A percentile compares a stretch with the other conserved stretches of the same genome.
These are phyloP conservation scores for Clinocottus analis DNA, from an alignment of 2,113 vertebrate species.

Conservation along the genomic window DNA sequence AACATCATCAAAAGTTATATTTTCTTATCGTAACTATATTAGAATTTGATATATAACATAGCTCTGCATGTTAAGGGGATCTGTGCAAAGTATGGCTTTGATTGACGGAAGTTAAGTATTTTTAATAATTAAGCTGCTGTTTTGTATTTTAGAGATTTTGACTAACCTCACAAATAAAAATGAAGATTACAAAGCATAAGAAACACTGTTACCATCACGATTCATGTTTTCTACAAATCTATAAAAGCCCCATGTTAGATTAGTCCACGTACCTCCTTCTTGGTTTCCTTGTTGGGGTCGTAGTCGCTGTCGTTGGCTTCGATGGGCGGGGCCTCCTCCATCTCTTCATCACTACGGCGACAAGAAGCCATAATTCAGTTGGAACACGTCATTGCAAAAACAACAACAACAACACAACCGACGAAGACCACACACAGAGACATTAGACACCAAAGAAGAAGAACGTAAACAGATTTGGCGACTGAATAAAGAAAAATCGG, in stretches of 20 bases:
- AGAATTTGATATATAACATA: too few species aligned
- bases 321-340: constrained; percentile 92
- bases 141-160: too few species aligned
- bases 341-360: constrained; percentile 90
- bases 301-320: constrained; percentile 97
- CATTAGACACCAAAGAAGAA: not conserved
- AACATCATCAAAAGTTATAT: too few species aligned
- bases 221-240: not conserved
- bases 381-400: not conserved
- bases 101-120: too few species aligned
- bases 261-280: constrained; percentile 90
- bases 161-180: too few species aligned
- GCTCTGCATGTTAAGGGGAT: too few species aligned
- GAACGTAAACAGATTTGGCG: not conserved
- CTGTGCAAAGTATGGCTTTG: too few species aligned
- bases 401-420: not conserved
- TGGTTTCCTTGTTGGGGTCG: constrained; percentile 96
- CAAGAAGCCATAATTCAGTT: not conserved
- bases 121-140: too few species aligned
- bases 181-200: not conserved
- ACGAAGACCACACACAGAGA: not conserved
- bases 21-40: too few species aligned
- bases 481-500: too few species aligned
- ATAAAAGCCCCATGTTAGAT: not conserved
- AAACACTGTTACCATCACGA: not conserved